phyloP scores from a whole-genome alignment of 2,113 vertebrate species.

The Ageneiosus marmoratus region DNA sequence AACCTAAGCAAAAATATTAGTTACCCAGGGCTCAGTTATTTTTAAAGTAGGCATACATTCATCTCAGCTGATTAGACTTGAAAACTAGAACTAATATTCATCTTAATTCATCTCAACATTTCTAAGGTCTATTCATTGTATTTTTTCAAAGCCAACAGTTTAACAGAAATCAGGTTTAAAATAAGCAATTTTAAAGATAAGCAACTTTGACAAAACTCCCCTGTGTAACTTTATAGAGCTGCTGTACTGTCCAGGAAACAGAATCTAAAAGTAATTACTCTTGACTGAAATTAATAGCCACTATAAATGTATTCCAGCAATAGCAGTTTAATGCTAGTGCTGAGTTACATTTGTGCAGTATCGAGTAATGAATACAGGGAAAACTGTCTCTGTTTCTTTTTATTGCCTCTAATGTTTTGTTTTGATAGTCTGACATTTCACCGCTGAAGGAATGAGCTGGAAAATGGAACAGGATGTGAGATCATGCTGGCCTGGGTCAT shows the following conservation, averaged over 20 bases:
- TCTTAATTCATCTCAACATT: background rate
- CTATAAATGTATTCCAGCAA: slow-evolving; percentile 3
- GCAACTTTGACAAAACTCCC: background rate
- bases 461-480: slow-evolving; percentile 5
- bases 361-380: background rate
- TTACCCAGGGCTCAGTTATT: no score
- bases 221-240: slow-evolving; percentile 12
- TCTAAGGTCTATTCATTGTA: background rate
- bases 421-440: slow-evolving; percentile 8
- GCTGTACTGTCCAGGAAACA: background rate
- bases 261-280: slow-evolving; percentile 4
- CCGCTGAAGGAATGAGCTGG: slow-evolving; percentile 9
- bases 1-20: no score
- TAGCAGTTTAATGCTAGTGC: background rate
- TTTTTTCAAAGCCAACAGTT: background rate
- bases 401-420: background rate
- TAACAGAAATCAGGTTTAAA: background rate
- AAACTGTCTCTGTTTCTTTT: background rate
- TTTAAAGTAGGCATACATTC: background rate
- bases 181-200: background rate
- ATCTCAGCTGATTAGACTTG: background rate
- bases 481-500: background rate
- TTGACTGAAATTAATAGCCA: background rate
- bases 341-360: background rate
- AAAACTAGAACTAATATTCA: background rate